Percentiles rank a stretch among this genome's conserved stretches.
Evolutionary conservation across 1,140 invertebrate species (phyloP).

Genomic region (Neodiprion lecontei): DNA sequence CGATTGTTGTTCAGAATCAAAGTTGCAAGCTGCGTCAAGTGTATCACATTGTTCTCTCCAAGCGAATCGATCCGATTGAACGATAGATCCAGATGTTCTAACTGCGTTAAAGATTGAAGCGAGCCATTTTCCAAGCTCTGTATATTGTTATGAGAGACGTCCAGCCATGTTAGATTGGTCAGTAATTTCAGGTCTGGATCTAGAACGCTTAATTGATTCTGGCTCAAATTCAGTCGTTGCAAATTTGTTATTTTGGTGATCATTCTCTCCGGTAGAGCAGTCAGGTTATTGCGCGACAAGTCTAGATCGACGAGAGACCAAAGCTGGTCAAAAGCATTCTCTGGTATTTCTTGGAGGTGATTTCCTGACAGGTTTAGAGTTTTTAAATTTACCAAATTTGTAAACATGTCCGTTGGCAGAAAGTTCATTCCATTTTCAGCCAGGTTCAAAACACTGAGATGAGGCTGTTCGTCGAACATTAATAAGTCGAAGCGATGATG

Average conservation of each 20-base stretch:
- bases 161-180: constrained; percentile 32
- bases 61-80: constrained; percentile 41
- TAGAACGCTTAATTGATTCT: constrained; percentile 41
- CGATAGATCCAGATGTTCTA: constrained; percentile 41
- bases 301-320: constrained; percentile 35
- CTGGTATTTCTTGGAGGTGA: constrained; percentile 29
- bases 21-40: constrained; percentile 31
- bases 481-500: constrained; percentile 31
- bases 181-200: constrained; percentile 22
- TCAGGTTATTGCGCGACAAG: constrained; percentile 40
- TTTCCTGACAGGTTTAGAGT: constrained; percentile 43
- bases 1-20: constrained; percentile 40
- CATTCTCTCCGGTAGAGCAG: constrained; percentile 25
- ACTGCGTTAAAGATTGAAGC: constrained; percentile 22
- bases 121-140: constrained; percentile 25
- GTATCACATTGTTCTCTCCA: constrained; percentile 21
- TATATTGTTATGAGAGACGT: constrained; percentile 44
- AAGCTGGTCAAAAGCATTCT: constrained; percentile 26
- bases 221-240: constrained; percentile 41
- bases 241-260: constrained; percentile 30
- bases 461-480: constrained; percentile 22
- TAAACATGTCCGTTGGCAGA: constrained; percentile 30
- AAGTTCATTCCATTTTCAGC: constrained; percentile 36
- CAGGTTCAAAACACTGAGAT: constrained; percentile 33
- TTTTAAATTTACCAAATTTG: constrained; percentile 29